phyloP scores from a whole-genome alignment of 2,888 invertebrate species.

The Osmoderma eremita region DNA sequence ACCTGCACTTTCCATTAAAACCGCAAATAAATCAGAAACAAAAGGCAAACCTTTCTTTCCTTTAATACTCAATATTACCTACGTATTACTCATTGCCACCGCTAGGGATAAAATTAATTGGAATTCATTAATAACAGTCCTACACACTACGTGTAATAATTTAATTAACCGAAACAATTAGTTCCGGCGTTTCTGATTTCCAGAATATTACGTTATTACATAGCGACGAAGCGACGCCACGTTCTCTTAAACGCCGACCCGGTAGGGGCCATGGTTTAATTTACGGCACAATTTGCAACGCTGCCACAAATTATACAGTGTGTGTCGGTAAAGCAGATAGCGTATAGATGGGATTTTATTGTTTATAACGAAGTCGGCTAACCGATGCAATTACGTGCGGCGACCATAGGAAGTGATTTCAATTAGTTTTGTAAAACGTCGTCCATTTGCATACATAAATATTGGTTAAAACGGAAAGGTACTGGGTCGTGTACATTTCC shows the following conservation, averaged over 20 bases:
- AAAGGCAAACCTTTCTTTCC: not conserved
- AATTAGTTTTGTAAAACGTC: not conserved
- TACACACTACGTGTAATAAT: slow-evolving; percentile 3
- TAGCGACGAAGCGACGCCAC: not conserved
- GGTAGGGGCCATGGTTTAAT: not conserved
- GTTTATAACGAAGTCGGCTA: not conserved
- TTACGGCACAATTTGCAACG: not conserved
- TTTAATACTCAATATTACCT: not conserved
- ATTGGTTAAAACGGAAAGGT: no score
- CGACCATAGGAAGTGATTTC: not conserved
- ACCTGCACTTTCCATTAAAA: not conserved
- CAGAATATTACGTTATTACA: slow-evolving; percentile 17
- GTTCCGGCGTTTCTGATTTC: slow-evolving; percentile 10
- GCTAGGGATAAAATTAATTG: not conserved
- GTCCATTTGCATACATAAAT: not conserved
- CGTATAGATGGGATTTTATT: not conserved
- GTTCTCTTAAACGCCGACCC: slow-evolving; percentile 5
- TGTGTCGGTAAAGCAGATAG: not conserved
- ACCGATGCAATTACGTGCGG: not conserved
- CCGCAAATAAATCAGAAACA: not conserved
- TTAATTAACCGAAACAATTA: slow-evolving; percentile 23
- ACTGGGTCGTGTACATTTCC: no score
- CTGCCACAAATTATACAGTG: slow-evolving; percentile 1
- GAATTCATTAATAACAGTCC: slow-evolving; percentile 21
- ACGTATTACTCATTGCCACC: not conserved